Evolutionary conservation across 1,140 invertebrate species (phyloP).

Genomic region (Magallana angulata): DNA sequence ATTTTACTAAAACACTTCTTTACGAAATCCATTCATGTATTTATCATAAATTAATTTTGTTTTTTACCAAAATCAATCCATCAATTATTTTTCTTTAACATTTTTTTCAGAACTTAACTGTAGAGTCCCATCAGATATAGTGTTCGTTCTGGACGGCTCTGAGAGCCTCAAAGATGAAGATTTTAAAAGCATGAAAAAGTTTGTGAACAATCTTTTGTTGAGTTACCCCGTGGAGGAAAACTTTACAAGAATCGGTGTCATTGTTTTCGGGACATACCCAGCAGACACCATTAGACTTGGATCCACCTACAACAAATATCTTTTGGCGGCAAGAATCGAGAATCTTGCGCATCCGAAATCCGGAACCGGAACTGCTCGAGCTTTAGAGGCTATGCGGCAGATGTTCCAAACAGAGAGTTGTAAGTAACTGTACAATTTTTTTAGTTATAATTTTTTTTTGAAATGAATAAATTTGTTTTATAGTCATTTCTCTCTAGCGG

Average conservation of each 20-base stretch:
- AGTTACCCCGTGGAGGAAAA: conserved; percentile 23
- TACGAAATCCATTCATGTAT: no score
- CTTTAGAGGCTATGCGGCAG: conserved; percentile 30
- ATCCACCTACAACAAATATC: conserved; percentile 2
- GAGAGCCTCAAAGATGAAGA: conserved; percentile 49
- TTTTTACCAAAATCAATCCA: no score
- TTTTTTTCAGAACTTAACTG: conserved; percentile 43
- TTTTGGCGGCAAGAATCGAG: conserved; percentile 21
- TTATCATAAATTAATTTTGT: no score
- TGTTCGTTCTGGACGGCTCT: conserved; percentile 52
- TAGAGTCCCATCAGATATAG: conserved; percentile 44
- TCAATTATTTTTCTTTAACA: not conserved
- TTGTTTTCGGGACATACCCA: conserved; percentile 43
- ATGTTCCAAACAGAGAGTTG: conserved; percentile 45
- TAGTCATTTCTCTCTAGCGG: no score
- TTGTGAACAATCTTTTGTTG: conserved; percentile 39
- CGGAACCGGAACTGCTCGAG: conserved; percentile 44
- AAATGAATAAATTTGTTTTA: no score
- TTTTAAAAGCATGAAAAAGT: conserved; percentile 49
- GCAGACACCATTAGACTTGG: conserved; percentile 27
- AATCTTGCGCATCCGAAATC: conserved; percentile 42
- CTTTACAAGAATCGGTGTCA: conserved; percentile 45
- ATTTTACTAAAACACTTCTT: no score
- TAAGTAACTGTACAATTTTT: not conserved
- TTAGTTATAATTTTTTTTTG: no score